phyloP scores from a whole-genome alignment of 2,888 invertebrate genomes.

The Amblyjoppa proteus region DNA sequence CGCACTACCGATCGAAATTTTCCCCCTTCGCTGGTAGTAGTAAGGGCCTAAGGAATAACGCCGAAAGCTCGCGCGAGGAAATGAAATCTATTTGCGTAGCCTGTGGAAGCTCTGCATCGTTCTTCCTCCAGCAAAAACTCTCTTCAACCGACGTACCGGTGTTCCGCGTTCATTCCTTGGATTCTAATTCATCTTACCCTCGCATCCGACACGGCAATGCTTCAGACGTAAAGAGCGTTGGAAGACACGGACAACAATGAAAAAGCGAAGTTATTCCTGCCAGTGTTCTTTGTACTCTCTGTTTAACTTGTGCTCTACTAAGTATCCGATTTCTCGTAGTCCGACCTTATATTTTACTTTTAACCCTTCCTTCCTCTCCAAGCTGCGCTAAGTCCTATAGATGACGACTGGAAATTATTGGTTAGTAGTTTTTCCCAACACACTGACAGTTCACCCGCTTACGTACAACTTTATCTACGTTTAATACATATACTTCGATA shows the following conservation, averaged over 20 bases:
- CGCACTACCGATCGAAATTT: conserved; percentile 29
- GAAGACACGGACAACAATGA: conserved; percentile 58
- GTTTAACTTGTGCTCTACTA: conserved; percentile 69
- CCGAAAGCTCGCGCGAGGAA: conserved; percentile 70
- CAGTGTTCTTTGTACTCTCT: conserved; percentile 64
- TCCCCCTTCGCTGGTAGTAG: conserved; percentile 53
- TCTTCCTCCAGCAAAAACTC: conserved; percentile 42
- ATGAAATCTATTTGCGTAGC: conserved; percentile 76
- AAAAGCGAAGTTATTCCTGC: conserved; percentile 47
- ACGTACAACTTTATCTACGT: not conserved
- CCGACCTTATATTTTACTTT: conserved; percentile 70
- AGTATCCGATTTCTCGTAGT: conserved; percentile 50
- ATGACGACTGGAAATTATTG: conserved; percentile 56
- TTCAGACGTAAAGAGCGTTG: conserved; percentile 42
- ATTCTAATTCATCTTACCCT: conserved; percentile 29
- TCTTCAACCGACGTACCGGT: conserved; percentile 59
- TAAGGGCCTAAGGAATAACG: conserved; percentile 71
- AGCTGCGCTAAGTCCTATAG: conserved; percentile 8
- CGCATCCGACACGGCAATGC: conserved; percentile 52
- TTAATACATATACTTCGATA: not conserved
- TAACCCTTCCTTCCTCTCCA: conserved; percentile 40
- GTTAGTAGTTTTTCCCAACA: conserved; percentile 51
- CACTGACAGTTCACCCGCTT: not conserved
- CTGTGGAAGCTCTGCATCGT: conserved; percentile 34
- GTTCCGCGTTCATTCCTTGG: conserved; percentile 65